phyloP scores from a whole-genome alignment of 2,113 vertebrate species.

The Peromyscus californicus region DNA sequence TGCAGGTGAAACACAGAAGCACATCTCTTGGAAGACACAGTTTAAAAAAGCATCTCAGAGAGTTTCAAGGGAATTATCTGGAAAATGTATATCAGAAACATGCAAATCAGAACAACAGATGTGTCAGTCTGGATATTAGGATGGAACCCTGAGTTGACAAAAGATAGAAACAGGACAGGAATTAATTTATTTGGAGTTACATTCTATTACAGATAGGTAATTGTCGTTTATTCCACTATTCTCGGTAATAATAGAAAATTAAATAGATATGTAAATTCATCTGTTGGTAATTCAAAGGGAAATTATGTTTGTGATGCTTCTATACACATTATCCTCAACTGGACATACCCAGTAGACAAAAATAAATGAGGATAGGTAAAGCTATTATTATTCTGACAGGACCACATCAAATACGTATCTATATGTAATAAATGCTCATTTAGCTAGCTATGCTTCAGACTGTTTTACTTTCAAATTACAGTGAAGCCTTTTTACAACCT shows the following conservation, averaged over 20 bases:
- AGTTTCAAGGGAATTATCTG: background rate
- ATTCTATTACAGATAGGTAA: background rate
- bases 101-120: background rate
- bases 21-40: background rate
- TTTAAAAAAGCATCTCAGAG: constrained; percentile 40
- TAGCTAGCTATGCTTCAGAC: background rate
- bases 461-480: background rate
- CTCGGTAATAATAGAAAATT: constrained; percentile 31
- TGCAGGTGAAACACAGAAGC: constrained; percentile 44
- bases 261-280: constrained; percentile 54
- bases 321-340: background rate
- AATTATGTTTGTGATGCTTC: constrained; percentile 47
- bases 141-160: background rate
- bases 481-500: background rate
- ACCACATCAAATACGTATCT: background rate
- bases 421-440: background rate
- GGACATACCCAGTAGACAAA: background rate
- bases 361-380: background rate
- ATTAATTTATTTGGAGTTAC: constrained; percentile 53
- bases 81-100: background rate
- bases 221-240: constrained; percentile 7
- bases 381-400: background rate
- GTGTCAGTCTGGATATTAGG: constrained; percentile 11
- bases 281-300: constrained; percentile 54
- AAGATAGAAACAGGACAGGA: background rate